Evolutionary conservation across 2,113 vertebrate species (phyloP), one percentile per base, ranked within the genome.

Genomic region (Forbesichthys agassizii): DNA sequence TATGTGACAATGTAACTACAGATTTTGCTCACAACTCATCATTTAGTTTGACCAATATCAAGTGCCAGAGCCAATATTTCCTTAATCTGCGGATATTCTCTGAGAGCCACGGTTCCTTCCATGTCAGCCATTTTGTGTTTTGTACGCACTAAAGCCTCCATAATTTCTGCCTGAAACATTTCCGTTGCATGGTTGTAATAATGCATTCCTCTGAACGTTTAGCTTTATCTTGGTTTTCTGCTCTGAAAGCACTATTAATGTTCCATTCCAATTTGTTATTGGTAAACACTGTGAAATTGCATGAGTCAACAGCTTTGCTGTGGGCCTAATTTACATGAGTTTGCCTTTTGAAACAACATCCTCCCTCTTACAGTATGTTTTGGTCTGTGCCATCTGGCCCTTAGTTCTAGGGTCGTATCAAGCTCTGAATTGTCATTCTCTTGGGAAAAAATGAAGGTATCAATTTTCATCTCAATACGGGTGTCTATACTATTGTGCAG

Each of bases 271-370:
- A 81, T 86, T 85, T 85, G 86, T 89, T 91, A 83, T 90, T 84
- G 73, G 89, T 89, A 91, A 92, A 90, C 83, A 88, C 74, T 76
- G 86, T 75, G 76, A 88, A 86, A 88, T 88, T 84, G 81, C 76
- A 78, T 54, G 72, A 87, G 81, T 82, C 81, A 79, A 84, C 84
- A 80, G 84, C 84, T 82, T 87, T 71, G 57, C 69, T 74, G 70
- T 71, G 69, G 74, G 74, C 72, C 75, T 84, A 71, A 89, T 88
- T 87, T 90, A 86, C 92, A 86, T 89, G 73, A 81, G 59, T 80
- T 78, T 85, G 70, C 63, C 72, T 83, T 86, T 77, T 79, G 67
- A 86, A 86, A 75, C 66, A 27, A 66, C 81, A 85, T 87, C 88
- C 80, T 86, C 82, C 83, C 71, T 86, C 80, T 79, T 78, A 78